phyloP scores from a whole-genome alignment of 1,140 invertebrate genomes.

The Drosophila busckii region DNA sequence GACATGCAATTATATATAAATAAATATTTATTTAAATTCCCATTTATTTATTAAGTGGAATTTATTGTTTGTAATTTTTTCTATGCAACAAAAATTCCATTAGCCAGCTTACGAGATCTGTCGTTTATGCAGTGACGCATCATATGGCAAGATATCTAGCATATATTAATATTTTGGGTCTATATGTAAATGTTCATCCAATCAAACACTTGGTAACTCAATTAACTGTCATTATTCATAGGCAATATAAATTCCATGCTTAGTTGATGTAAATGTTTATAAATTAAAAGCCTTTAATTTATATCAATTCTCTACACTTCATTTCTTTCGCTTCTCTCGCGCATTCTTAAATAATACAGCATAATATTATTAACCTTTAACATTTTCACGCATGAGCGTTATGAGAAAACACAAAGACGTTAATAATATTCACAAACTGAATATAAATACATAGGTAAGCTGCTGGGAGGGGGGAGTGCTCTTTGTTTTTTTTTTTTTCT shows the following conservation, averaged over 20 bases:
- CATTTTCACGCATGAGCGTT: constrained; percentile 66
- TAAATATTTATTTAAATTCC: constrained; percentile 73
- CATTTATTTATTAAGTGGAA: constrained; percentile 52
- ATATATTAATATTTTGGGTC: too few species aligned
- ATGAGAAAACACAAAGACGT: constrained; percentile 44
- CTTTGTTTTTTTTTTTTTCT: constrained; percentile 19
- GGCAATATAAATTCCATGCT: too few species aligned
- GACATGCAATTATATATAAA: constrained; percentile 67
- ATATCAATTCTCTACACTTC: constrained; percentile 45
- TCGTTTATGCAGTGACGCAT: too few species aligned
- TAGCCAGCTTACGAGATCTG: too few species aligned
- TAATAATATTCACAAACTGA: constrained; percentile 20
- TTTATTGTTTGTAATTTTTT: constrained; percentile 3
- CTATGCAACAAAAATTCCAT: constrained; percentile 31
- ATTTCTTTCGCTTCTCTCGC: constrained; percentile 9
- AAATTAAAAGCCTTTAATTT: constrained; percentile 43
- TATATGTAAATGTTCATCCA: too few species aligned
- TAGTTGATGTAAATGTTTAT: constrained; percentile 24
- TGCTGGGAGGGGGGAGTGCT: background rate
- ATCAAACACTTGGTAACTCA: too few species aligned
- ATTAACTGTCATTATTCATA: too few species aligned
- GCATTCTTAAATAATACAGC: constrained; percentile 43
- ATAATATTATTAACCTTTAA: constrained; percentile 75
- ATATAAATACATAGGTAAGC: constrained; percentile 7
- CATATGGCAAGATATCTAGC: too few species aligned